These are phyloP conservation scores for Girardinichthys multiradiatus DNA, from an alignment of 2,113 vertebrate species.

Conservation along the genomic window DNA sequence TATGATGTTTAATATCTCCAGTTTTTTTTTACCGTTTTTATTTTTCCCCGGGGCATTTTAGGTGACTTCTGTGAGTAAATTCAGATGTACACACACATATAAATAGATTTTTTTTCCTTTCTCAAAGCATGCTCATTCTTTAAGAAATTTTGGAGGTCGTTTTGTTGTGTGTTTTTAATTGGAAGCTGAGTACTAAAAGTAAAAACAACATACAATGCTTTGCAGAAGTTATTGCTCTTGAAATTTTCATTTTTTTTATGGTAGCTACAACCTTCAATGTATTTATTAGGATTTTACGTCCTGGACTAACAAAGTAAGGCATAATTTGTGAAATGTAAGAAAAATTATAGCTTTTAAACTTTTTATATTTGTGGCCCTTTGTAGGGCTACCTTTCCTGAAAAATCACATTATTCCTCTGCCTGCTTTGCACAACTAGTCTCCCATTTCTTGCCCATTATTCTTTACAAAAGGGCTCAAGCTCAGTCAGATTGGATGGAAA, in stretches of 20 bases:
- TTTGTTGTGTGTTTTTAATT: conserved; percentile 50
- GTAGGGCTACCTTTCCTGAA: too few species aligned
- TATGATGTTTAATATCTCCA: background rate
- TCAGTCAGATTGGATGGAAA: too few species aligned
- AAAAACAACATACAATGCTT: conserved; percentile 53
- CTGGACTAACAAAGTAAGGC: background rate
- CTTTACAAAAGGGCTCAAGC: too few species aligned
- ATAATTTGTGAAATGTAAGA: background rate
- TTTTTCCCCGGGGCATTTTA: conserved; percentile 14
- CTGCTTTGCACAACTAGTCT: too few species aligned
- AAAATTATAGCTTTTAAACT: background rate
- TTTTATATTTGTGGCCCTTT: too few species aligned
- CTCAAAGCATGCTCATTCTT: conserved; percentile 23
- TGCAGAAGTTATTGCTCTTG: background rate
- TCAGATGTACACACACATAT: background rate
- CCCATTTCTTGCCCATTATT: too few species aligned
- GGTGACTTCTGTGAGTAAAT: conserved; percentile 26
- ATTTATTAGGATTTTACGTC: background rate
- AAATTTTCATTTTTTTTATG: background rate
- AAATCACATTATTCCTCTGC: too few species aligned
- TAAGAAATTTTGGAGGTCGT: too few species aligned
- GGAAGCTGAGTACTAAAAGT: conserved; percentile 36
- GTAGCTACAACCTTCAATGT: background rate
- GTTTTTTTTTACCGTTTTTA: conserved; percentile 11
- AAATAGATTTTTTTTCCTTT: conserved; percentile 25